These are phyloP conservation scores for Drosophila neutralis DNA, from an alignment of 2,888 invertebrate genomes.

Conservation along the genomic window DNA sequence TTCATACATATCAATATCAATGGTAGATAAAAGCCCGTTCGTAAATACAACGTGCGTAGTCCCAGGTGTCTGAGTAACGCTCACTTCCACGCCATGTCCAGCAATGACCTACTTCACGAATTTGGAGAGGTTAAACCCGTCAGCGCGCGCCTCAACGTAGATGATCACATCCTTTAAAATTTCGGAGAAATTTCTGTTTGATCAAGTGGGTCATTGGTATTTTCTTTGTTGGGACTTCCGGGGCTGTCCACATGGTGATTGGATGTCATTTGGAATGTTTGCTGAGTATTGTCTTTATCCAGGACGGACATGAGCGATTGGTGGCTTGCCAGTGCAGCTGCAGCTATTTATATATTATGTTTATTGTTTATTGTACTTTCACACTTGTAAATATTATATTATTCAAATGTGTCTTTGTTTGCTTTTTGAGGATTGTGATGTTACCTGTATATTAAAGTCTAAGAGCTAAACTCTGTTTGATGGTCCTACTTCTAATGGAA, in stretches of 20 bases:
- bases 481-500: conserved; percentile 48
- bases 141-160: conserved; percentile 83
- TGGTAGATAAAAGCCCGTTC: too few species aligned
- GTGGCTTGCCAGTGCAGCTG: too few species aligned
- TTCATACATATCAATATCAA: too few species aligned
- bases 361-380: conserved; percentile 44
- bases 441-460: conserved; percentile 38
- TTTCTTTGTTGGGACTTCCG: too few species aligned
- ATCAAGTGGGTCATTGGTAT: too few species aligned
- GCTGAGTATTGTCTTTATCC: too few species aligned
- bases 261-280: too few species aligned
- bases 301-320: too few species aligned
- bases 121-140: conserved; percentile 44
- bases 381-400: conserved; percentile 38
- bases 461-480: conserved; percentile 28
- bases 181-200: conserved; percentile 74
- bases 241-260: too few species aligned
- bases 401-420: conserved; percentile 21
- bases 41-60: conserved; percentile 87
- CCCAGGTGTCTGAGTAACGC: conserved; percentile 84
- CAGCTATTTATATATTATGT: too few species aligned
- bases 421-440: conserved; percentile 8
- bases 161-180: conserved; percentile 82
- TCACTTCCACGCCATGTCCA: conserved; percentile 82
- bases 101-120: conserved; percentile 83